These are phyloP conservation scores for Meloidogyne floridensis DNA, from an alignment of 1,140 invertebrate genomes.

Conservation along the genomic window DNA sequence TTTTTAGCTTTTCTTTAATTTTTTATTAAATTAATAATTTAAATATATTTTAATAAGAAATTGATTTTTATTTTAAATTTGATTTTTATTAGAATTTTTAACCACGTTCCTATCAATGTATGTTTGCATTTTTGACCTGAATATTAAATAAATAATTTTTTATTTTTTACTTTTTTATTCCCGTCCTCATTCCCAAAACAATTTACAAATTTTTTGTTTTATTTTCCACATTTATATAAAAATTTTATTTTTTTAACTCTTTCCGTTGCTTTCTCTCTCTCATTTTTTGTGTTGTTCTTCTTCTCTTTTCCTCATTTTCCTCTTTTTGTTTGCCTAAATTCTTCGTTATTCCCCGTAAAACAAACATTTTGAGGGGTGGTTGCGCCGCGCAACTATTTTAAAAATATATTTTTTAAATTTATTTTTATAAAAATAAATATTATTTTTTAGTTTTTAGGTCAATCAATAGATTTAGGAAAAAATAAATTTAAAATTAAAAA, in stretches of 20 bases:
- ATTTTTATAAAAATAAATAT: neutral
- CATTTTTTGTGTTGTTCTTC: neutral
- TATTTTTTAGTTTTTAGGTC: neutral
- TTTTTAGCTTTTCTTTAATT: too few relatives aligned
- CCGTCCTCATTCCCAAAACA: neutral
- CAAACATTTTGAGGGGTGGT: neutral
- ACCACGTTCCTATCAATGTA: neutral
- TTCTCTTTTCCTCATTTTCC: neutral
- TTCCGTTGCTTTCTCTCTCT: neutral
- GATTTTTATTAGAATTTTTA: too few relatives aligned
- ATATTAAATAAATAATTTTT: neutral
- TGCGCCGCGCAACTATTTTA: conserved; percentile 4
- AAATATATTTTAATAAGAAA: too few relatives aligned
- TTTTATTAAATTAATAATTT: too few relatives aligned
- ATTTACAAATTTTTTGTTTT: neutral
- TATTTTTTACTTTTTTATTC: neutral
- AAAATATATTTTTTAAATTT: neutral
- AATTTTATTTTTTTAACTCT: conserved; percentile 2
- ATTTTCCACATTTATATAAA: conserved; percentile 13
- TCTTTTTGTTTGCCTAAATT: conserved; percentile 3
- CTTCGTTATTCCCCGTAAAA: neutral
- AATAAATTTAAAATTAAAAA: too few relatives aligned
- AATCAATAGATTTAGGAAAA: neutral
- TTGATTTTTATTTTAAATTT: too few relatives aligned
- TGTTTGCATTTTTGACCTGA: neutral